These are phyloP conservation scores for Globia sparganii DNA, from an alignment of 2,888 invertebrate species.

Conservation along the genomic window DNA sequence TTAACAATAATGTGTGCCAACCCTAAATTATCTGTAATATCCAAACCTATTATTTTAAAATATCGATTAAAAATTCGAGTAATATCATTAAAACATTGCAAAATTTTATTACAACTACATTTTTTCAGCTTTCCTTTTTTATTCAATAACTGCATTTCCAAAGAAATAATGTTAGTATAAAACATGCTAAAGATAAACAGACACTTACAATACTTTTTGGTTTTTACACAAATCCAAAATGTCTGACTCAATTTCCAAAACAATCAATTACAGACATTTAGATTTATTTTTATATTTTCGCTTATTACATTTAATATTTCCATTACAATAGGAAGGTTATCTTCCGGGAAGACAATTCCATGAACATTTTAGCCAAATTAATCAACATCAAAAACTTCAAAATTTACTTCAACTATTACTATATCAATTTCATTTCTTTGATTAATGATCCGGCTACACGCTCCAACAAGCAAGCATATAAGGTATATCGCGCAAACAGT, in stretches of 20 bases:
- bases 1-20: constrained; percentile 59
- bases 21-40: constrained; percentile 65
- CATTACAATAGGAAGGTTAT: constrained; percentile 62
- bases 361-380: constrained; percentile 58
- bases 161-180: constrained; percentile 62
- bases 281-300: constrained; percentile 52
- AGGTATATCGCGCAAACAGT: not conserved
- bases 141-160: constrained; percentile 57
- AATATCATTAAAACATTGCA: constrained; percentile 68
- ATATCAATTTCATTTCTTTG: constrained; percentile 36
- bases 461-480: not conserved
- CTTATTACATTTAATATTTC: constrained; percentile 58
- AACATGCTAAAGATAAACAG: constrained; percentile 67
- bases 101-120: constrained; percentile 44
- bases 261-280: constrained; percentile 51
- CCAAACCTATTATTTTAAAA: constrained; percentile 68
- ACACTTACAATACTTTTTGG: constrained; percentile 68
- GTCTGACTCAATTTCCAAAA: constrained; percentile 51
- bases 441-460: constrained; percentile 2
- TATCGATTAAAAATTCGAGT: constrained; percentile 78
- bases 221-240: constrained; percentile 63
- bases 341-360: constrained; percentile 69
- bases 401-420: constrained; percentile 48
- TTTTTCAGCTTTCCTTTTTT: constrained; percentile 21
- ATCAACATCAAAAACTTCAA: constrained; percentile 55